Percentiles rank a stretch among this genome's conserved stretches.
Conservation (phyloP, 2,797 vertebrate genomes). For the Pangasius mekongensis region DNA sequence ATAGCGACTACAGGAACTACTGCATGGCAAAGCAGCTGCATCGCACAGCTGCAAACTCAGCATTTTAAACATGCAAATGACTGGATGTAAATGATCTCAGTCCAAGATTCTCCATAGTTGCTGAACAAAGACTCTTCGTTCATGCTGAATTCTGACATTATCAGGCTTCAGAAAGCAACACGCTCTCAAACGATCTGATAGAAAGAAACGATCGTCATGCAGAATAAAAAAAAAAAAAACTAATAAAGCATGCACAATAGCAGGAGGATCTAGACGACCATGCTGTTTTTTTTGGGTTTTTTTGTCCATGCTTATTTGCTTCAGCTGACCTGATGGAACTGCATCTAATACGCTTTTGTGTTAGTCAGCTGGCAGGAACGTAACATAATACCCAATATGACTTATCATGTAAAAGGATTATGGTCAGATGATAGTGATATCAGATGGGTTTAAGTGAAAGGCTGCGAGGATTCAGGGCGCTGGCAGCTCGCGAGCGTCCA, state of each 20-base stretch:
- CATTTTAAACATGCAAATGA: background rate
- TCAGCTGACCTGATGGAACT: background rate
- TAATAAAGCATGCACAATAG: too few relatives aligned
- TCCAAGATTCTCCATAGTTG: too few relatives aligned
- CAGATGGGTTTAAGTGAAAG: background rate
- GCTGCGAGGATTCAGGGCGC: slow-evolving; percentile 17
- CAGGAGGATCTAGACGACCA: background rate
- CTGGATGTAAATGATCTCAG: background rate
- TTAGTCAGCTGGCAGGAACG: background rate
- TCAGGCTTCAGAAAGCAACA: background rate
- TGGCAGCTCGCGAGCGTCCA: slow-evolving; percentile 57
- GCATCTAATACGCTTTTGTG: background rate
- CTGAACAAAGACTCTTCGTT: too few relatives aligned
- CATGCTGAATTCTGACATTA: background rate
- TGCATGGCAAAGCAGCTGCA: background rate
- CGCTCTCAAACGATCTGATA: background rate
- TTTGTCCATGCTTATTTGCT: background rate
- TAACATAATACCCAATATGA: background rate
- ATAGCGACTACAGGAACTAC: background rate
- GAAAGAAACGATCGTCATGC: too few relatives aligned
- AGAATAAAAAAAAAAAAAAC: too few relatives aligned
- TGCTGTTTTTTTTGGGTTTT: background rate
- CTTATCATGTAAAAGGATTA: background rate
- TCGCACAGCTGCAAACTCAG: background rate
- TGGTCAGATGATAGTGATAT: background rate